Evolutionary conservation across 2,113 vertebrate species (phyloP), one percentile per base, ranked within the genome.

Genomic region (Anguilla rostrata): DNA sequence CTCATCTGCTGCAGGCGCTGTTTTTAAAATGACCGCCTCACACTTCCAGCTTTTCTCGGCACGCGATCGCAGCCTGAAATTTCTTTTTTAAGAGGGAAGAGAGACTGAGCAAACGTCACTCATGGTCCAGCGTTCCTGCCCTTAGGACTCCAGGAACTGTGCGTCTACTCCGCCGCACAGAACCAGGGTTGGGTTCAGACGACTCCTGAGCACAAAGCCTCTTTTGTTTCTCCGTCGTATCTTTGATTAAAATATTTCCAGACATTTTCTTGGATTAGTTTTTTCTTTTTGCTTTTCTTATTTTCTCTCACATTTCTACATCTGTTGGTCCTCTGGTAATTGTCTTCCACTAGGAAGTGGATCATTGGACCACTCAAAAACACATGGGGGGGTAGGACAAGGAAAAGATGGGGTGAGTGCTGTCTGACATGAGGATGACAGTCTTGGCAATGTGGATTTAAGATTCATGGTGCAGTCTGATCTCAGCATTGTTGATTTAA

Each of bases 151-250:
- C 46, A 86, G 20, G 41, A 41, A 11, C 40, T 26, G 18, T 43
- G 83, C 34, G 20, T 39, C 5, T 43, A 86, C 49, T 53, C 49
- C 49, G 87, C 80, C 89, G 86, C 81, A 39, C 26, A 18, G 86
- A 39, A 40, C 20, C 26, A 75, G 2, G 81, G 78, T 66, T 53
- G 49, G 49, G 49, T 53, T 66, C 22, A 26, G 75, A 79, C 16
- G 16, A 82, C 86, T 83, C 43, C 79, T 39, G 46, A 78, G 49
- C 75, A 90, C 90, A 92, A 90, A 88, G 89, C 87, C 56, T 78
- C 90, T 89, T 93, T 92, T 93, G 90, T 94, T 91, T 93, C 83
- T 83, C 43, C 86, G 84, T 85, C 84, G 78, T 92, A 87, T 90
- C 89, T 85, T 80, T 57, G 78, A 88, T 86, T 87, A 84, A 89